Conservation (phyloP, 2,888 invertebrate genomes). For the Drosophila lutescens region DNA sequence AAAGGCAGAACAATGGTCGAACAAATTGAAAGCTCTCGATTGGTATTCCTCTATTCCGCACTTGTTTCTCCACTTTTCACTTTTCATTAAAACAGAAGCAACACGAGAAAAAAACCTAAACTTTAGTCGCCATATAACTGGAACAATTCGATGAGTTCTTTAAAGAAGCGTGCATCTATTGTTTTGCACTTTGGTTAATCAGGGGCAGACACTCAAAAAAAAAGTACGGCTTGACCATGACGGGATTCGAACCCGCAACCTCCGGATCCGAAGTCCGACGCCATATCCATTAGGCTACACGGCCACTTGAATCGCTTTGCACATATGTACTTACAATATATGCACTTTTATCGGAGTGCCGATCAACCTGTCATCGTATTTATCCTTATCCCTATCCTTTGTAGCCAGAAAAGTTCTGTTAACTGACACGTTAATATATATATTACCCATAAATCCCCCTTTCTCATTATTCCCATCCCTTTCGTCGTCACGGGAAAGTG, state of each 20-base stretch:
- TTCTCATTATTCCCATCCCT: not conserved
- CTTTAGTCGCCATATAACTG: not conserved
- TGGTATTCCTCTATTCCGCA: slow-evolving; percentile 11
- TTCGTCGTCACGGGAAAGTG: not conserved
- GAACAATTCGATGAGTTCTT: not conserved
- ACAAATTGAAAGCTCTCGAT: slow-evolving; percentile 30
- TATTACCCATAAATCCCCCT: not conserved
- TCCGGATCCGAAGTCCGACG: slow-evolving; percentile 50
- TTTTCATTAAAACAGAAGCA: slow-evolving; percentile 16
- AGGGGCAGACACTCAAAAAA: not conserved
- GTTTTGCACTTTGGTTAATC: too few relatives aligned
- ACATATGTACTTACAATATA: not conserved
- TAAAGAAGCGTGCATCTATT: too few relatives aligned
- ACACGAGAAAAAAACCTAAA: too few relatives aligned
- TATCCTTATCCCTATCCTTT: not conserved
- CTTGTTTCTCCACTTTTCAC: slow-evolving; percentile 13
- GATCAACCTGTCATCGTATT: not conserved
- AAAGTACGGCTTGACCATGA: slow-evolving; percentile 12
- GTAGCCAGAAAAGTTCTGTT: slow-evolving; percentile 1
- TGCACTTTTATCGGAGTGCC: not conserved
- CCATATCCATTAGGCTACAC: slow-evolving; percentile 50
- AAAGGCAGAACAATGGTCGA: slow-evolving; percentile 28
- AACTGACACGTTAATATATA: slow-evolving; percentile 13
- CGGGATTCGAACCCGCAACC: slow-evolving; percentile 48
- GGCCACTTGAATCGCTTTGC: slow-evolving; percentile 6